A percentile compares a stretch with the other conserved stretches of the same genome.
Evolutionary conservation across 2,888 invertebrate genomes (phyloP).

Genomic region (Caenorhabditis angaria): DNA sequence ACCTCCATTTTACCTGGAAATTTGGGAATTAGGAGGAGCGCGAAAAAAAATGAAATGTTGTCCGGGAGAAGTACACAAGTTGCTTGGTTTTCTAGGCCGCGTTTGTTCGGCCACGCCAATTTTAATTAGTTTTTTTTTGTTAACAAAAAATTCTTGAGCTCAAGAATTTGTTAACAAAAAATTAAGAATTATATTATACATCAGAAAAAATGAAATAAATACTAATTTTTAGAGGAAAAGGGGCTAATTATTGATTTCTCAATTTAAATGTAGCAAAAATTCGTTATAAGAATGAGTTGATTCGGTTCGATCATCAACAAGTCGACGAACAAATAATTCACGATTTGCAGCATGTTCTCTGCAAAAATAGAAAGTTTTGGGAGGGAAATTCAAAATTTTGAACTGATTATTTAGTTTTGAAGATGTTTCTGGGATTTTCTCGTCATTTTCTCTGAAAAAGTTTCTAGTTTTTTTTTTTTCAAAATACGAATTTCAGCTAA

Average conservation of each 20-base stretch:
- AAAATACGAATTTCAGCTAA: background rate
- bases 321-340: constrained; percentile 84
- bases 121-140: background rate
- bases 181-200: background rate
- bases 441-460: background rate
- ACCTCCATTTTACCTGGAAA: constrained; percentile 58
- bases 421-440: background rate
- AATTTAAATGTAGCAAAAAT: constrained; percentile 86
- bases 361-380: constrained; percentile 69
- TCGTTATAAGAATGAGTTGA: constrained; percentile 94
- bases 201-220: background rate
- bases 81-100: too few relatives aligned
- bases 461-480: background rate
- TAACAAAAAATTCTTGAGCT: background rate
- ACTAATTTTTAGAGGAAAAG: background rate
- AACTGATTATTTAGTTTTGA: too few relatives aligned
- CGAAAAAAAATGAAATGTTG: too few relatives aligned
- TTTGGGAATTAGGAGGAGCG: too few relatives aligned
- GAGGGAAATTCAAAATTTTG: too few relatives aligned
- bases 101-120: too few relatives aligned
- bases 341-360: constrained; percentile 91
- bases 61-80: background rate
- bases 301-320: constrained; percentile 93
- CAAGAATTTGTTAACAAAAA: background rate
- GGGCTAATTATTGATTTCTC: constrained; percentile 54